Evolutionary conservation across 2,888 invertebrate genomes (phyloP).

Genomic region (Heteromurus nitidus): DNA sequence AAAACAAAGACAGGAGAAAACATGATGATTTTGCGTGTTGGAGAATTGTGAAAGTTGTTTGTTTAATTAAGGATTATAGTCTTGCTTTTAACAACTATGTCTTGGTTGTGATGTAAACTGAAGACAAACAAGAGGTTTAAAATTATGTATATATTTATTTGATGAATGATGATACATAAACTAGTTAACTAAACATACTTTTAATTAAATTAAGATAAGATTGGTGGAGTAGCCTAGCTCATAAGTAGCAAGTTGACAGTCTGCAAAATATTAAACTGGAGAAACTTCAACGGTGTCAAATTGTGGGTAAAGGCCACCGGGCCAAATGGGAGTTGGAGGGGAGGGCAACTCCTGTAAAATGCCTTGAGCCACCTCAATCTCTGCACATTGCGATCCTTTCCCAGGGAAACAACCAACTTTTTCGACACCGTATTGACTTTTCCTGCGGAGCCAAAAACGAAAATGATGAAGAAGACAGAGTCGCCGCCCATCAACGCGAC

Average conservation of each 20-base stretch:
- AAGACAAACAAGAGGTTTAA: too few species aligned
- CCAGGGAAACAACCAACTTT: not conserved
- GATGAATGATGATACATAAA: too few species aligned
- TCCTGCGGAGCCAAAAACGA: constrained; percentile 26
- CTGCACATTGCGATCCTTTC: not conserved
- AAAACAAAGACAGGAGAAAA: too few species aligned
- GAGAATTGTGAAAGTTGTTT: too few species aligned
- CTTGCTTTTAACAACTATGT: too few species aligned
- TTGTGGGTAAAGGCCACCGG: not conserved
- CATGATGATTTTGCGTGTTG: too few species aligned
- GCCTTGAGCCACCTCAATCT: constrained; percentile 19
- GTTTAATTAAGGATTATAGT: too few species aligned
- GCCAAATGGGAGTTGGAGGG: constrained; percentile 21
- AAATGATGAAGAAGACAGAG: not conserved
- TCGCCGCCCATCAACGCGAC: constrained; percentile 16
- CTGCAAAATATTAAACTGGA: constrained; percentile 36
- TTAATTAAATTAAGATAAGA: too few species aligned
- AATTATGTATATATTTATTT: too few species aligned
- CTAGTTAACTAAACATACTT: too few species aligned
- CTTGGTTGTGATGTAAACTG: too few species aligned
- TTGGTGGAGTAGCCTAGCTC: not conserved
- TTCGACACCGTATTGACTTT: constrained; percentile 5
- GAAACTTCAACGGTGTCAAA: constrained; percentile 22
- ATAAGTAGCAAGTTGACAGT: constrained; percentile 26
- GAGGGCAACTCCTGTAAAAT: not conserved